phyloP scores from a whole-genome alignment of 2,797 vertebrate genomes.

The Acropternis orthonyx region DNA sequence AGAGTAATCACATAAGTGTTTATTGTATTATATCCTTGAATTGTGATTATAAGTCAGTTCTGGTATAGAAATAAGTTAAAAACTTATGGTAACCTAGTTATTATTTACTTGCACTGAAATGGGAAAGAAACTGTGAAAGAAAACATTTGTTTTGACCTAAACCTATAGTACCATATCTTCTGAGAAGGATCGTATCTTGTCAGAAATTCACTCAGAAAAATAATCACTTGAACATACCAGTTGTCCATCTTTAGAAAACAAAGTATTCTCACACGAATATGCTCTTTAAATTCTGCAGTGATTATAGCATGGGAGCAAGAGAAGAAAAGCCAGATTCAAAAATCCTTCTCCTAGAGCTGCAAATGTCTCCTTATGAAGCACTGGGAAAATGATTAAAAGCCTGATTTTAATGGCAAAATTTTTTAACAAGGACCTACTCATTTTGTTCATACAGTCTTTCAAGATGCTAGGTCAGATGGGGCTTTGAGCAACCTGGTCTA shows the following conservation, averaged over 20 bases:
- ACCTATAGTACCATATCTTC: neutral
- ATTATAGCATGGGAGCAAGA: neutral
- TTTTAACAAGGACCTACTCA: neutral
- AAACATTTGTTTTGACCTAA: neutral
- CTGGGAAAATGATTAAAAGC: neutral
- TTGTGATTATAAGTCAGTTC: neutral
- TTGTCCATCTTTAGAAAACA: neutral
- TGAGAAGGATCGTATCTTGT: neutral
- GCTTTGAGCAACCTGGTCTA: neutral
- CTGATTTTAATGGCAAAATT: constrained; percentile 20
- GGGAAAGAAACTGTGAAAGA: neutral
- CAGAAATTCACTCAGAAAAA: neutral
- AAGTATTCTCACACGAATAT: constrained; percentile 29
- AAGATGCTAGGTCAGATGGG: neutral
- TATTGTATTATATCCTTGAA: neutral
- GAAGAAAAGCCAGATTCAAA: neutral
- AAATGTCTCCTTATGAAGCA: neutral
- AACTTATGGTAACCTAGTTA: neutral
- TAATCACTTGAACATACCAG: neutral
- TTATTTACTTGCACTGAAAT: neutral
- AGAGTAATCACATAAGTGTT: neutral
- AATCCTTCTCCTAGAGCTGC: neutral
- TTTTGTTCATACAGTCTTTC: neutral
- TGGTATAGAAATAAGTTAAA: neutral
- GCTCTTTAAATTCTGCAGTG: neutral